Evolutionary conservation across 2,113 vertebrate genomes (phyloP), one percentile per base, ranked within the genome.

Genomic region (Onychorhynchus coronatus): DNA sequence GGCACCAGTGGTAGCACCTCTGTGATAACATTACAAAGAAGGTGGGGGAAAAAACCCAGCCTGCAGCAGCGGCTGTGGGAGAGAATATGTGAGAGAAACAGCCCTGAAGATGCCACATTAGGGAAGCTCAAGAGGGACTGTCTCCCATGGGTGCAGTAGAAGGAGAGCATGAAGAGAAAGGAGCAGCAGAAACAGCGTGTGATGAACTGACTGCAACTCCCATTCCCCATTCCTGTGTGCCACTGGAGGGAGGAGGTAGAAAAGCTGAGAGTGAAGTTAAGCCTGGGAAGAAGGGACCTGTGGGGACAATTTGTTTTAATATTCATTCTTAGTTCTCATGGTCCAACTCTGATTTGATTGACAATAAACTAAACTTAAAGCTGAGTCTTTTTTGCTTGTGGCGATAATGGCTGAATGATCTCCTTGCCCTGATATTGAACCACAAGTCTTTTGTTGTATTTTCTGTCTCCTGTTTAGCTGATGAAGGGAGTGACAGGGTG

Each of bases 241-340:
- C 1, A 1, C 37, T 6, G 11, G 0, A 1, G 3, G 21, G 3
- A 62, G 14, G 35, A 55, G 23, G 7, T 35, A 56, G 27, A 39
- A 68, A 79, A 44, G 2, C 15, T 35, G 33, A 7, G 6, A 27
- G 5, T 44, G 21, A 62, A 79, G 3, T 9, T 61, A 61, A 52
- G 1, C 9, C 19, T 56, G 23, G 7, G 33, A 85, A 56, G 23
- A 63, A 39, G 5, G 5, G 6, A 22, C 1, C 17, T 14, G 2
- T 4, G 22, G n/a, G n/a, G 22, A 59, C 21, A 22, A 35, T 37
- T 37, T 31, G 7, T 33, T 91, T n/a, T 21, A 17, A 6, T 23
- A 19, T 79, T 66, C 81, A 14, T 39, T 58, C 12, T 44, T 71
- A 50, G n/a, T 58, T 84, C 4, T 47, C 24, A 23, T 67, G 62